Evolutionary conservation across 1,140 invertebrate genomes (phyloP), one percentile per base, ranked within the genome.

Genomic region (Lepidotrigona ventralis): DNA sequence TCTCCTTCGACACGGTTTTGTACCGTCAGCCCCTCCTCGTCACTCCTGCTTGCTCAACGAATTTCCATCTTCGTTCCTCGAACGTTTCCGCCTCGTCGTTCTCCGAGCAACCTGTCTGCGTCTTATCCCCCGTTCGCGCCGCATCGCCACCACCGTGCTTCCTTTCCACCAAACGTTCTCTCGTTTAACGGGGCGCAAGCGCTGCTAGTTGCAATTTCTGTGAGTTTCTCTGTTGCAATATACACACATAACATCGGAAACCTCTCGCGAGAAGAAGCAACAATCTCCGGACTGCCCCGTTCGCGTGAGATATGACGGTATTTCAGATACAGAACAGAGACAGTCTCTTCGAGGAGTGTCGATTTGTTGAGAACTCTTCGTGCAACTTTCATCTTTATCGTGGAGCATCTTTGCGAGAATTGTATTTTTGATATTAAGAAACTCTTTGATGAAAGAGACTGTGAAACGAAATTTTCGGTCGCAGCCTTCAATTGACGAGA

Each of bases 131-230:
- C 86, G n/a, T 58, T 75, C 74, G 21, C 68, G 19, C 68, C 69
- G 53, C 79, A 56, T 69, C 83, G 33, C 68, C 83, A 54, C 68
- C 54, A 17, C 69, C 63, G 79, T 53, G 64, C 85, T 83, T 81
- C 86, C 85, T 88, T 85, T 76, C 63, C 54, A 5, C 23, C 33
- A 46, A 46, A 46, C 39, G 14, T 26, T 6, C 12, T 39, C 74
- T 70, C 78, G 77, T 84, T 73, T 70, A 85, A 69, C 78, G 66
- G 26, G 19, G 84, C 88, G 87, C 87, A 86, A 88, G 87, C 88
- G 88, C 78, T 56, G 83, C 68, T 76, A 54, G 80, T 80, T 88
- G 83, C 86, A 88, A 84, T 84, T 88, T 89, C 77, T 73, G n/a
- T 46, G 85, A 86, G 82, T 88, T 78, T 83, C 73, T 79, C 73